Base-by-base conservation (phyloP, 2,888 invertebrate genomes). In the Gibbula magus region DNA sequence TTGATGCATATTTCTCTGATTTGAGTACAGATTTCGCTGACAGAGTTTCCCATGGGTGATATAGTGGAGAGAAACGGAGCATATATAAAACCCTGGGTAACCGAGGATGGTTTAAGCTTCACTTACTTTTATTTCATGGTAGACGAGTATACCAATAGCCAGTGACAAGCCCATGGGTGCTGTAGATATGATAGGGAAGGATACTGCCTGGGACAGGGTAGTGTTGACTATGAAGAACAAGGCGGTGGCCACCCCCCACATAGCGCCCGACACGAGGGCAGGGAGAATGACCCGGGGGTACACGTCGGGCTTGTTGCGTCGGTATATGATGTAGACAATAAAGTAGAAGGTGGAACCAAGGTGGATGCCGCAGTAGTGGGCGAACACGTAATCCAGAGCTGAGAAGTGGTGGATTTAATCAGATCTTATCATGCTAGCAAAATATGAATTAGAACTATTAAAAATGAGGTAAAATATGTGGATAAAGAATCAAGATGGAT, bases 191-290 rank as follows among this genome's bases (percentile, higher is more conserved):
- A 94, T 93, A 13, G 94, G 94, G 82, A 93, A 94, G 39, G 92
- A 91, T 77, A 94, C 92, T 18, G 93, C 87, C 84, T 93, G 92
- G 3, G 92, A 92, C 35, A 94, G 88, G 7, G 88, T 86, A 75
- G 92, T 89, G 86, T 94, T 94, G 20, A 94, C 93, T 13, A 94
- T 86, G 87, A 94, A 94, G 89, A 93, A 94, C 29, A 90, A 86
- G 18, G 91, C 86, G 29, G 93, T 92, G 16, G 93, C 94, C n/a
- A 93, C 84, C 4, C 90, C 92, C 94, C 94, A 94, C 89, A 94
- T 90, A 8, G 92, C 51, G 0, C 94, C 94, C 4, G 92, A 91
- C n/a, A 91, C 83, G 51, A 93, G 85, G 8, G 92, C 93, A 2
- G 94, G 94, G 35, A 94, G 86, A 56, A 93, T 91, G 16, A 90